Percentiles rank a stretch among this genome's conserved stretches.
Evolutionary conservation across 1,140 invertebrate species (phyloP).

Genomic region (Dysdera silvatica): DNA sequence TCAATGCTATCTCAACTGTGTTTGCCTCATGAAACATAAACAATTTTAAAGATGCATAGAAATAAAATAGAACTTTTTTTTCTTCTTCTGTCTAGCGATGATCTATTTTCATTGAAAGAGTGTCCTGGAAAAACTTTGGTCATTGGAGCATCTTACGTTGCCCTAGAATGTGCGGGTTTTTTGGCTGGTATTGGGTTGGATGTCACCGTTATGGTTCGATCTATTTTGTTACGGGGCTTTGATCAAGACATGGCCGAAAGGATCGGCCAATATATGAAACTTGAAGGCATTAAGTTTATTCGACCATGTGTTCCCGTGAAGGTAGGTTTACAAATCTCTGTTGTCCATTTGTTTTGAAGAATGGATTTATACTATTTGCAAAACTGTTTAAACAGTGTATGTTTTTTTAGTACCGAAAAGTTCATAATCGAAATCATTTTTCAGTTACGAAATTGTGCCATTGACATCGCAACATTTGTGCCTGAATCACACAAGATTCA

Average conservation of each 20-base stretch:
- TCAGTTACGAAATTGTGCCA: no score
- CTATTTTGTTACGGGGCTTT: conserved; percentile 87
- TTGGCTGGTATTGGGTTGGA: conserved; percentile 63
- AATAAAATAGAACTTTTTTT: no score
- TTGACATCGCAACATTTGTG: no score
- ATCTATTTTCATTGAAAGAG: conserved; percentile 81
- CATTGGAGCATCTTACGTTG: conserved; percentile 77
- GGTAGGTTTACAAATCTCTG: conserved; percentile 48
- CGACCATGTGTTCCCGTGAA: conserved; percentile 65
- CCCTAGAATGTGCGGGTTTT: conserved; percentile 94
- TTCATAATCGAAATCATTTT: no score
- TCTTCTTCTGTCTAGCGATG: conserved; percentile 78
- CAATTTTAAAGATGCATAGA: no score
- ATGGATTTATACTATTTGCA: no score
- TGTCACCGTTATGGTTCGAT: conserved; percentile 56
- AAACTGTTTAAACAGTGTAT: no score
- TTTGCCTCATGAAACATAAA: no score
- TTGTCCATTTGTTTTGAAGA: no score
- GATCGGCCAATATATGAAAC: conserved; percentile 73
- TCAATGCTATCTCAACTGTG: no score
- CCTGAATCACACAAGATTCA: no score
- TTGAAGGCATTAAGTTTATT: conserved; percentile 75
- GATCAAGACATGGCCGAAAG: conserved; percentile 92
- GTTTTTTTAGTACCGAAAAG: no score
- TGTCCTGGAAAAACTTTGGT: conserved; percentile 89